phyloP scores from a whole-genome alignment of 35 echinoderm and acorn worm species.

The Lytechinus variegatus region DNA sequence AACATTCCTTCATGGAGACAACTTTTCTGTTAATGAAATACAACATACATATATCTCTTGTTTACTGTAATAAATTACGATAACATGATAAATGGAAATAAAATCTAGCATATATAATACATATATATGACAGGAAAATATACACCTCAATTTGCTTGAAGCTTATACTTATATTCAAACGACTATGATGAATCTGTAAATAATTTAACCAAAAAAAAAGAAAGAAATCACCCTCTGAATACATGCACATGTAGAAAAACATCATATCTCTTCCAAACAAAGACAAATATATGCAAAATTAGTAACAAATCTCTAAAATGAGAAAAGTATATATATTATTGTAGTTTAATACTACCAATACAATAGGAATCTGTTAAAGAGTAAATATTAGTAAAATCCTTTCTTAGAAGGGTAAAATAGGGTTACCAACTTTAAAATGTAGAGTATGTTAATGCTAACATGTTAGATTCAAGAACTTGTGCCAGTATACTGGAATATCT shows the following conservation, averaged over 20 bases:
- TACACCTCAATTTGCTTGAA: neutral
- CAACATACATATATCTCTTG: neutral
- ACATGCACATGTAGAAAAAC: no score
- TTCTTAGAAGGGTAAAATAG: neutral
- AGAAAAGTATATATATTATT: neutral
- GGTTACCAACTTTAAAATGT: neutral
- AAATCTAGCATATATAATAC: neutral
- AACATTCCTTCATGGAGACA: neutral
- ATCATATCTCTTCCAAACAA: no score
- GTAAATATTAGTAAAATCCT: neutral
- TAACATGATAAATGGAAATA: neutral
- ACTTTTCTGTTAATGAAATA: neutral
- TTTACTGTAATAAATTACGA: neutral
- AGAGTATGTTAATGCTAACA: neutral
- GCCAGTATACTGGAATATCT: neutral
- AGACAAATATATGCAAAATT: no score
- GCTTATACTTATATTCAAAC: neutral
- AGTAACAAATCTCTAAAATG: neutral
- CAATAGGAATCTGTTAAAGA: neutral
- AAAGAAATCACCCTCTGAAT: no score
- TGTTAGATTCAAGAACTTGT: neutral
- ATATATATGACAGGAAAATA: neutral
- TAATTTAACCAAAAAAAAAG: no score
- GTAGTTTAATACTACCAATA: neutral
- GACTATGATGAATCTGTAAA: no score